These are phyloP conservation scores for Esox niger DNA, from an alignment of 2,113 vertebrate genomes.

Conservation along the genomic window DNA sequence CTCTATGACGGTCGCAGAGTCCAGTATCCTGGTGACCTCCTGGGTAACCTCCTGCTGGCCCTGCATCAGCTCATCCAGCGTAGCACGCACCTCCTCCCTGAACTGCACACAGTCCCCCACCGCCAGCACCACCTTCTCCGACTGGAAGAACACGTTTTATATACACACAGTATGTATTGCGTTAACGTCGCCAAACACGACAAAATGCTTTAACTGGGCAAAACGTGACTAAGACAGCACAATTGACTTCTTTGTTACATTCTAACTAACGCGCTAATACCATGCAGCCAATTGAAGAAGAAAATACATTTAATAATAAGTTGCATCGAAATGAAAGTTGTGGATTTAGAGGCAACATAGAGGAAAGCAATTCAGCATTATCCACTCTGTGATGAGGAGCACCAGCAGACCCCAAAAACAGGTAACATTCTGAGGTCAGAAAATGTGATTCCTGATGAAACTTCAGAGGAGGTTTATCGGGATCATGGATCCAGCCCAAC, in stretches of 20 bases:
- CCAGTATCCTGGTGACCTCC: slow-evolving; percentile 82
- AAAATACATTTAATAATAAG: no score
- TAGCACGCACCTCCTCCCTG: slow-evolving; percentile 82
- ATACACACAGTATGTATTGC: not conserved
- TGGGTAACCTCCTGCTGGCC: slow-evolving; percentile 83
- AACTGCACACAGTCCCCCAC: slow-evolving; percentile 89
- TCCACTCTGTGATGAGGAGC: slow-evolving; percentile 1
- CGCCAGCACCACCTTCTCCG: slow-evolving; percentile 83
- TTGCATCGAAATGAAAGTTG: no score
- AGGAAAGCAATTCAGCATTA: not conserved
- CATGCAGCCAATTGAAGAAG: no score
- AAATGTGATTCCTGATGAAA: not conserved
- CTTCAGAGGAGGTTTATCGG: not conserved
- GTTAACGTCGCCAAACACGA: not conserved
- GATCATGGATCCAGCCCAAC: not conserved
- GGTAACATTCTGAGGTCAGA: not conserved
- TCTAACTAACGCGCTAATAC: no score
- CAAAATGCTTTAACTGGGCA: no score
- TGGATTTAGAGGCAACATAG: not conserved
- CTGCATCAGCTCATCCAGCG: slow-evolving; percentile 82
- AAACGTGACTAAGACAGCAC: no score
- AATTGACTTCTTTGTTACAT: no score
- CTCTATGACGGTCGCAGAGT: slow-evolving; percentile 84
- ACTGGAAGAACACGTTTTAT: slow-evolving; percentile 61
- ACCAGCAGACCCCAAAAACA: not conserved